Conservation (phyloP, 2,113 vertebrate species). For the Dasypus novemcinctus region DNA sequence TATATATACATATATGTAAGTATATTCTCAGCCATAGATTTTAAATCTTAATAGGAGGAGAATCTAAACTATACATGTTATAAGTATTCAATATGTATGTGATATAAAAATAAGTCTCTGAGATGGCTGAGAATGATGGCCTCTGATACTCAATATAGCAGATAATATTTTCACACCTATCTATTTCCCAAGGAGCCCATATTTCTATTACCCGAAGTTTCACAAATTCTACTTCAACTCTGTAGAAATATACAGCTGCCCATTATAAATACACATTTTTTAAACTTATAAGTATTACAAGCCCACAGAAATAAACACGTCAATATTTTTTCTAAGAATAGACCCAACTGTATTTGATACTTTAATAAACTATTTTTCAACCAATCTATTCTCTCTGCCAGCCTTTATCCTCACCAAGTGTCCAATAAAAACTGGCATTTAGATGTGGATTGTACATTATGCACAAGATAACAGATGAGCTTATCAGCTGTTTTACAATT, state of each 20-base stretch:
- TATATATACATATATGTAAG: not conserved
- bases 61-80: not conserved
- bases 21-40: not conserved
- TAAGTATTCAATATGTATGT: not conserved
- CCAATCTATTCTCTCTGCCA: constrained; percentile 62
- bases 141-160: not conserved
- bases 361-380: constrained; percentile 80
- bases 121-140: not conserved
- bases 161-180: not conserved
- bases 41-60: not conserved
- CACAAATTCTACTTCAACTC: constrained; percentile 14
- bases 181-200: not conserved
- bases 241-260: constrained; percentile 33
- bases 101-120: not conserved
- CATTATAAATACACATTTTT: not conserved
- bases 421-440: constrained; percentile 80
- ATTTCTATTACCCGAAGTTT: not conserved
- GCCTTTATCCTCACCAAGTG: constrained; percentile 56
- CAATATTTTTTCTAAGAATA: constrained; percentile 75
- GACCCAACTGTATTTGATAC: constrained; percentile 50
- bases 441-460: constrained; percentile 68
- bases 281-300: constrained; percentile 62
- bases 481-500: constrained; percentile 75
- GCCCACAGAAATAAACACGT: constrained; percentile 51
- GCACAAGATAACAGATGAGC: constrained; percentile 73